phyloP scores from a whole-genome alignment of 2,888 invertebrate species.

The Hydraecia micacea region DNA sequence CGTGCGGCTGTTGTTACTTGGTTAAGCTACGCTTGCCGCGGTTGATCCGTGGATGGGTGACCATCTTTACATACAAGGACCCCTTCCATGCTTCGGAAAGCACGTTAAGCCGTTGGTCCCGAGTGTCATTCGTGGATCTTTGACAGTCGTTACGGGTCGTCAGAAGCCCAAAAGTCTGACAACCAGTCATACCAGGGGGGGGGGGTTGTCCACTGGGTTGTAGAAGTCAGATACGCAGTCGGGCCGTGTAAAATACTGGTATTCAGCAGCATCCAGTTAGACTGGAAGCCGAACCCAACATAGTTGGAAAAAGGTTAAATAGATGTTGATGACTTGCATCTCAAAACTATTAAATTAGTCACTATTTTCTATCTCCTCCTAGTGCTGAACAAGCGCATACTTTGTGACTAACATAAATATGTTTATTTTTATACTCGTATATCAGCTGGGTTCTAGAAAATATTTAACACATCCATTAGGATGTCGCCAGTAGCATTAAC shows the following conservation, averaged over 20 bases:
- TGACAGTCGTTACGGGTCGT: background rate
- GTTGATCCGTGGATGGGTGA: too few species aligned
- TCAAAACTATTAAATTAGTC: slow-evolving; percentile 27
- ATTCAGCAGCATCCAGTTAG: background rate
- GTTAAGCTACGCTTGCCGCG: too few species aligned
- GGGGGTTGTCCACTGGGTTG: too few species aligned
- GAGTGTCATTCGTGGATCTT: too few species aligned
- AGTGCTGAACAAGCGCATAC: slow-evolving; percentile 4
- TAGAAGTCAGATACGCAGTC: background rate
- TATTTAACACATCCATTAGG: slow-evolving; percentile 47
- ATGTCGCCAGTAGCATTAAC: slow-evolving; percentile 46
- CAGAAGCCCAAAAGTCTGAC: background rate
- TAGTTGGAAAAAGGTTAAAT: background rate
- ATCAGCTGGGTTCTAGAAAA: slow-evolving; percentile 39
- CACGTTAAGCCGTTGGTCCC: too few species aligned
- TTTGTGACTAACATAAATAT: slow-evolving; percentile 48
- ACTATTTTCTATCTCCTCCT: background rate
- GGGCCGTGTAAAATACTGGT: background rate
- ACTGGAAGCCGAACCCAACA: background rate
- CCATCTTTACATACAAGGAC: too few species aligned
- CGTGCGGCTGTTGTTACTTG: fast-evolving
- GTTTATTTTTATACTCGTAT: slow-evolving; percentile 57
- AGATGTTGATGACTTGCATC: background rate
- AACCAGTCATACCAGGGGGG: too few species aligned
- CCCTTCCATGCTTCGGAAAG: too few species aligned